These are phyloP conservation scores for Anneissia japonica DNA, from an alignment of 35 echinoderm and acorn worm genomes.

Conservation along the genomic window DNA sequence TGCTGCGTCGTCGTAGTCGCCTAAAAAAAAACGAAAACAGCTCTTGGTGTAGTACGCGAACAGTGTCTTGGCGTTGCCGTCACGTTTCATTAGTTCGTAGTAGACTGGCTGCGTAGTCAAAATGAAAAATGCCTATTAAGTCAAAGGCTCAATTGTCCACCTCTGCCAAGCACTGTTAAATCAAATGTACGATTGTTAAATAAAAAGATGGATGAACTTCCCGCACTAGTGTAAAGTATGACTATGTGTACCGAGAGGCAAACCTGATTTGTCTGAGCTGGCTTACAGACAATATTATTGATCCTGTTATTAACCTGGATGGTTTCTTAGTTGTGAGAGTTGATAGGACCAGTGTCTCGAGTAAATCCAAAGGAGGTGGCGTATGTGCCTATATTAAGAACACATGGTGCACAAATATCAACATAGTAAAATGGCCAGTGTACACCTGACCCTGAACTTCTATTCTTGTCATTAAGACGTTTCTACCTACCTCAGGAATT, in stretches of 20 bases:
- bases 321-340: not conserved
- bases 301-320: not conserved
- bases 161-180: not conserved
- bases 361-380: not conserved
- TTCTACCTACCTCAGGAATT: not conserved
- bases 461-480: not conserved
- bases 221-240: not conserved
- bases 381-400: not conserved
- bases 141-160: not conserved
- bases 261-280: slow-evolving; percentile 3
- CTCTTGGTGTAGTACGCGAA: no score
- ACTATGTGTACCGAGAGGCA: not conserved
- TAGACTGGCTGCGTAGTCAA: no score
- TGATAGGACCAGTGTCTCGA: not conserved
- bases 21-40: no score
- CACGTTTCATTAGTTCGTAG: no score
- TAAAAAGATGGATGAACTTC: not conserved
- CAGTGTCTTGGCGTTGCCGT: no score
- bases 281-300: not conserved
- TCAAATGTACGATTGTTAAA: not conserved
- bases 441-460: not conserved
- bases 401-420: not conserved
- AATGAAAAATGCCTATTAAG: no score
- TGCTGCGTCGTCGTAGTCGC: no score
- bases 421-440: not conserved